Conservation (phyloP, 2,888 invertebrate genomes). For the Thalpophila matura region DNA sequence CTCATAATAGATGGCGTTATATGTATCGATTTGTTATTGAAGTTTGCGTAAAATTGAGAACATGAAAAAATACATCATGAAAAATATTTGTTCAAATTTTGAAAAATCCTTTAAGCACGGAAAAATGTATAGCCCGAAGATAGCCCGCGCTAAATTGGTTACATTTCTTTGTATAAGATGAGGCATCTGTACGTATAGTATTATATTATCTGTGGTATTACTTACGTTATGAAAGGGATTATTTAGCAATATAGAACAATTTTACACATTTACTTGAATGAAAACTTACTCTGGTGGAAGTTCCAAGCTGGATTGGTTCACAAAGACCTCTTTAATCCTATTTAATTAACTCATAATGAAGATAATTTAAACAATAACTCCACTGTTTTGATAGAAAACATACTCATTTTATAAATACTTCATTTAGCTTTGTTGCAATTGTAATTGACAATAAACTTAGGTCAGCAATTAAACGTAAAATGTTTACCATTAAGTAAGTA, state of each 20-base stretch:
- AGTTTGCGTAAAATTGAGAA: too few species aligned
- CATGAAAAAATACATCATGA: slow-evolving; percentile 1
- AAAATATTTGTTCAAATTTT: too few species aligned
- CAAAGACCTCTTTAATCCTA: slow-evolving; percentile 5
- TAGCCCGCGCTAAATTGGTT: too few species aligned
- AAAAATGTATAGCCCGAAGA: too few species aligned
- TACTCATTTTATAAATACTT: background rate
- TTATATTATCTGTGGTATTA: too few species aligned
- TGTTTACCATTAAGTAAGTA: background rate
- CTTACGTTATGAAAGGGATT: slow-evolving; percentile 1
- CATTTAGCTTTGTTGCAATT: background rate
- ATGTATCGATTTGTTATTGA: too few species aligned
- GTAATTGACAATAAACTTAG: background rate
- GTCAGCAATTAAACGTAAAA: background rate
- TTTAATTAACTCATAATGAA: background rate
- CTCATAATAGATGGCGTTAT: too few species aligned
- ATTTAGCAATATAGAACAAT: background rate
- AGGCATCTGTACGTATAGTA: too few species aligned
- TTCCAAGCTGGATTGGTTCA: slow-evolving; percentile 23
- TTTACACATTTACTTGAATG: slow-evolving; percentile 11
- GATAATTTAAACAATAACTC: too few species aligned
- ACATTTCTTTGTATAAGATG: too few species aligned
- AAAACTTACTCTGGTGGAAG: slow-evolving; percentile 38
- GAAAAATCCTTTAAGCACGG: too few species aligned
- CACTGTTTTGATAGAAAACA: too few species aligned